Percentiles rank a stretch among this genome's conserved stretches.
phyloP scores from a whole-genome alignment of 2,113 vertebrate genomes.

The Ciconia maguari region DNA sequence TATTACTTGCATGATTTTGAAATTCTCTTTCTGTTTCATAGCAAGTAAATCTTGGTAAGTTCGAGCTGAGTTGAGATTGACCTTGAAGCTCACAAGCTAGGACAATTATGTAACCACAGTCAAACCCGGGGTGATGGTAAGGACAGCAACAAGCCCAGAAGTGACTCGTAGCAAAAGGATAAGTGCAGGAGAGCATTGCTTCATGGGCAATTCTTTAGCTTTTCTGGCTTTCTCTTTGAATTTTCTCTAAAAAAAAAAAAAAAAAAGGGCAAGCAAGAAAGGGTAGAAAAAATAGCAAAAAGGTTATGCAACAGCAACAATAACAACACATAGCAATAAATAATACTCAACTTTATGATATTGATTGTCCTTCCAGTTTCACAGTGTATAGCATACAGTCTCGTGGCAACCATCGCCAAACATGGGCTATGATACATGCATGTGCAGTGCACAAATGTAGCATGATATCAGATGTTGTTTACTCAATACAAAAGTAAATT shows the following conservation, averaged over 20 bases:
- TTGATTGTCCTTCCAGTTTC: neutral
- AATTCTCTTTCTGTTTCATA: neutral
- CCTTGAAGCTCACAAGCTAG: neutral
- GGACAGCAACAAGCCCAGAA: neutral
- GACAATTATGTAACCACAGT: neutral
- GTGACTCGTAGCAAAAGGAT: neutral
- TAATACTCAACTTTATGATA: neutral
- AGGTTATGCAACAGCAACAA: neutral
- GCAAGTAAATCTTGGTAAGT: neutral
- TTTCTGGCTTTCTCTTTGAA: neutral
- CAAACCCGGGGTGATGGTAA: neutral
- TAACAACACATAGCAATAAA: neutral
- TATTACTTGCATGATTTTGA: neutral
- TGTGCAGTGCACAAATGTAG: no score
- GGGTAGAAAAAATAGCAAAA: neutral
- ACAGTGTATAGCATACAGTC: neutral
- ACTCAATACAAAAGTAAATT: neutral
- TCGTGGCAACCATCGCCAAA: neutral
- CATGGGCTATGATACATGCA: no score
- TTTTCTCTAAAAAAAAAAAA: neutral
- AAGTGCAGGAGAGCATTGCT: neutral
- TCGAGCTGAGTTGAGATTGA: neutral
- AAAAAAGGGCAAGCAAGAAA: neutral
- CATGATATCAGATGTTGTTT: neutral
- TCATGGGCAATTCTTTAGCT: neutral